Conservation (phyloP, 2,888 invertebrate genomes). For the Cybosia mesomella region DNA sequence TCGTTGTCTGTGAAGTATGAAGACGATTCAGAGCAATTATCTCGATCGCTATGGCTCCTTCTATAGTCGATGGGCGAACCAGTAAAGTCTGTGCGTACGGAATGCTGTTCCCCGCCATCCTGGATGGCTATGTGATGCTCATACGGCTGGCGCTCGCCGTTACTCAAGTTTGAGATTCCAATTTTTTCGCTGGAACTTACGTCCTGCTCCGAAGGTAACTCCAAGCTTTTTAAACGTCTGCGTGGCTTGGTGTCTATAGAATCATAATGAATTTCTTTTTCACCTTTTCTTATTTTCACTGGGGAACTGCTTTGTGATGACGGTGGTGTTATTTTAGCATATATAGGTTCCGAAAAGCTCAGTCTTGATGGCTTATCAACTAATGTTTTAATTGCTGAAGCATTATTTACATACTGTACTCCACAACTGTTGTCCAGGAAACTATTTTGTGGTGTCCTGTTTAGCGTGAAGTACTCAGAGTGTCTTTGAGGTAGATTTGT, state of each 20-base stretch:
- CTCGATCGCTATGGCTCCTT: slow-evolving; percentile 82
- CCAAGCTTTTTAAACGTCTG: slow-evolving; percentile 80
- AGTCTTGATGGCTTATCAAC: slow-evolving; percentile 71
- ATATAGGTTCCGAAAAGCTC: slow-evolving; percentile 82
- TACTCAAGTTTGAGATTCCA: slow-evolving; percentile 70
- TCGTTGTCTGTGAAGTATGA: slow-evolving; percentile 84
- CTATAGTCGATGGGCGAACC: slow-evolving; percentile 79
- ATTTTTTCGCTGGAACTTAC: slow-evolving; percentile 70
- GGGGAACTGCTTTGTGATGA: slow-evolving; percentile 76
- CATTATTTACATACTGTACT: slow-evolving; percentile 74
- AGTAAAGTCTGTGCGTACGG: slow-evolving; percentile 78
- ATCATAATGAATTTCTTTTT: slow-evolving; percentile 80
- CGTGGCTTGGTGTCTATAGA: slow-evolving; percentile 83
- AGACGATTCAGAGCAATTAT: slow-evolving; percentile 85
- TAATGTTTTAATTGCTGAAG: slow-evolving; percentile 55
- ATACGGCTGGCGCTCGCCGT: slow-evolving; percentile 76
- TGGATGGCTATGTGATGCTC: slow-evolving; percentile 74
- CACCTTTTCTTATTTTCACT: slow-evolving; percentile 69
- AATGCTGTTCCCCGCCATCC: slow-evolving; percentile 81
- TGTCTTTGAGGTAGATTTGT: slow-evolving; percentile 82
- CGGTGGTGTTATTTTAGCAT: slow-evolving; percentile 81
- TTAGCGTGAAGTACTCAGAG: slow-evolving; percentile 84
- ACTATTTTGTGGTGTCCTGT: slow-evolving; percentile 77
- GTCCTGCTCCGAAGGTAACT: slow-evolving; percentile 71
- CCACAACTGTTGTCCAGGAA: slow-evolving; percentile 78